Evolutionary conservation across 1,140 invertebrate genomes (phyloP), one percentile per base, ranked within the genome.

Genomic region (Rhizoglyphus robini): DNA sequence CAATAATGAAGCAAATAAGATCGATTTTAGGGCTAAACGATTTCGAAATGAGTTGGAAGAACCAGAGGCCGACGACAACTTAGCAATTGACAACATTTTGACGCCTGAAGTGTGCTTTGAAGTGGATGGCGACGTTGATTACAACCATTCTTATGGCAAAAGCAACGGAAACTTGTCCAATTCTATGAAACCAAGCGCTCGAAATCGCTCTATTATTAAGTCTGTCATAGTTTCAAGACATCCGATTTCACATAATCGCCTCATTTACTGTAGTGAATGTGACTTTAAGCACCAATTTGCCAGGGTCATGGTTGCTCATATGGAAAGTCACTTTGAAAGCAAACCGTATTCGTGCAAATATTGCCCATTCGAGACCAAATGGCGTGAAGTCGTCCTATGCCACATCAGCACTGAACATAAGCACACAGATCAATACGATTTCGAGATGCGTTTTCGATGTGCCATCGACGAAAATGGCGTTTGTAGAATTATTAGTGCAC

Each of bases 361-460:
- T 74, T 86, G 84, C 77, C 82, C 84, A 74, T 83, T 86, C 76
- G 76, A 84, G 71, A 85, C 84, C 65, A 86, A 86, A 76, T 86
- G 84, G 84, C 85, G 84, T 79, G 84, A 86, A 80, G 84, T 86
- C 70, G 85, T 86, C 76, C 83, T 65, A 1, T 30, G 66, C 4
- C 70, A 71, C 51, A 54, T 65, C 29, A 63, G 54, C 20, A 49
- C 54, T 23, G 20, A 38, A 13, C 69, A 72, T 49, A 61, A 62
- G 46, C 65, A 66, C 31, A 2, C 36, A 5, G 63, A 68, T 47
- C 51, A 63, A 27, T 47, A 69, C 51, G 68, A 68, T 30, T 59
- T 68, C 8, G 68, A 71, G 65, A 58, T 68, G 32, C 47, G 68
- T 25, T 67, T 72, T n/a, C 68, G 36, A 25, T 70, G 69, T 61